A percentile compares a stretch with the other conserved stretches of the same genome.
Evolutionary conservation across 2,888 invertebrate genomes (phyloP).

Genomic region (Heteromyza rotundicornis): DNA sequence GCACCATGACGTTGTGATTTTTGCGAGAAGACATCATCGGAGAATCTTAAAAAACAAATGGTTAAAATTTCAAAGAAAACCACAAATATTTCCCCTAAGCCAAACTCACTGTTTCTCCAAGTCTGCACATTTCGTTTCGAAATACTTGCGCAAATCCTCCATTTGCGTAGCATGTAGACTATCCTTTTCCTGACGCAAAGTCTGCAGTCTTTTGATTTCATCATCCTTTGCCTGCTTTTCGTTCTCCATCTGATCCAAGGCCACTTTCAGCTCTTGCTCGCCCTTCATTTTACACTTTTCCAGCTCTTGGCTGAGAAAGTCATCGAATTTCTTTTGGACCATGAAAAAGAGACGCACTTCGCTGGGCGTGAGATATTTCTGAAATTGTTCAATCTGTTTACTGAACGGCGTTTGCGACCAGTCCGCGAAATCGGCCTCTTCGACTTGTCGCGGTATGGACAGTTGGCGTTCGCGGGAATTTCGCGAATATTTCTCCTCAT

Average conservation of each 20-base stretch:
- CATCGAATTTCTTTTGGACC: constrained; percentile 67
- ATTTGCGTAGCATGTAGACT: constrained; percentile 75
- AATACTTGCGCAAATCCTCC: constrained; percentile 80
- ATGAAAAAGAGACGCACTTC: constrained; percentile 60
- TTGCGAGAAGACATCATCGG: constrained; percentile 73
- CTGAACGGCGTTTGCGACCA: constrained; percentile 44
- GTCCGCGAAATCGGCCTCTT: constrained; percentile 30
- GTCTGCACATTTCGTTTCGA: constrained; percentile 80
- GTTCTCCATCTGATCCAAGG: constrained; percentile 63
- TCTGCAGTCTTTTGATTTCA: constrained; percentile 65
- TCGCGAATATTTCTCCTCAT: constrained; percentile 52
- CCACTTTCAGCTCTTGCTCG: constrained; percentile 54
- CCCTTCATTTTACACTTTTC: constrained; percentile 62
- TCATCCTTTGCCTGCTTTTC: constrained; percentile 67
- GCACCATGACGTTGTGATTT: constrained; percentile 70
- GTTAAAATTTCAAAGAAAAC: background rate
- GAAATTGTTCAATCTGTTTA: constrained; percentile 61
- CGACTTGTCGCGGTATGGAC: constrained; percentile 43
- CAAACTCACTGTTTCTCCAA: constrained; percentile 74
- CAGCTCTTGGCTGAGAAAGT: constrained; percentile 66
- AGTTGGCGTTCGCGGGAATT: constrained; percentile 57
- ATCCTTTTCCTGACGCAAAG: constrained; percentile 68
- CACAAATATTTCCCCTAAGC: background rate
- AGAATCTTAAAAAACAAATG: constrained; percentile 63
- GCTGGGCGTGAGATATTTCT: constrained; percentile 55